Base-by-base conservation (phyloP, 2,888 invertebrate species). In the Agrotis puta region DNA sequence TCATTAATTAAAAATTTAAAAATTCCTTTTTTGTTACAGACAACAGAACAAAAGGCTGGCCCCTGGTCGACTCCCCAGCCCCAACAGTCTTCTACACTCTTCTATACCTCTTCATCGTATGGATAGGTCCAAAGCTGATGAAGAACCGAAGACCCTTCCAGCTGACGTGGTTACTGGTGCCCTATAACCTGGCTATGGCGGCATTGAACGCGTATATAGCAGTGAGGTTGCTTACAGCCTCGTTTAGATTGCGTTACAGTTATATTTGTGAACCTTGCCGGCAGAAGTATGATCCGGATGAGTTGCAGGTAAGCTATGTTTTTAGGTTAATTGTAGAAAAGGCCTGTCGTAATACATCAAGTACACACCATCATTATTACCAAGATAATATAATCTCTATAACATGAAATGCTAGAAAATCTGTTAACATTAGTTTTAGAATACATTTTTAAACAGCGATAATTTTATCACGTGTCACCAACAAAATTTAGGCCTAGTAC, bases 221-320 rank as follows among this genome's bases (percentile, higher is more conserved):
- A 65, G 92, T 97, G 74, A 98, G 98, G 96, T 89, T 98, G 72
- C 93, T 98, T 6, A 97, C 97, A 22, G 98, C 98, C 3, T 97
- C 98, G 5, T 97, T 97, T 70, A 97, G 97, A 87, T 94, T 98
- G 72, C 96, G 97, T 76, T 99, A 99, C 90, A 98, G 98, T 90
- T 98, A 98, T 90, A 97, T 98, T 24, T 99, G 99, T 90, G 98
- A 99, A 90, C 98, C 98, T 2, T 98, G 98, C 83, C 97, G 97
- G 78, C 97, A 98, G 84, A 97, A 97, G 59, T 97, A 97, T 86
- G 97, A 98, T 89, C 97, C 98, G 0, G 97, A 98, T 89, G 98
- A 99, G 91, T 89, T 98, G 74, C 97, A 98, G 97, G 99, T 56
- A 56, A 56, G 56, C 33, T 20, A 1, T n/a, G 14, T 33, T 6